A percentile compares a stretch with the other conserved stretches of the same genome.
Evolutionary conservation across 2,797 vertebrate genomes (phyloP).

Genomic region (Perodicticus potto): DNA sequence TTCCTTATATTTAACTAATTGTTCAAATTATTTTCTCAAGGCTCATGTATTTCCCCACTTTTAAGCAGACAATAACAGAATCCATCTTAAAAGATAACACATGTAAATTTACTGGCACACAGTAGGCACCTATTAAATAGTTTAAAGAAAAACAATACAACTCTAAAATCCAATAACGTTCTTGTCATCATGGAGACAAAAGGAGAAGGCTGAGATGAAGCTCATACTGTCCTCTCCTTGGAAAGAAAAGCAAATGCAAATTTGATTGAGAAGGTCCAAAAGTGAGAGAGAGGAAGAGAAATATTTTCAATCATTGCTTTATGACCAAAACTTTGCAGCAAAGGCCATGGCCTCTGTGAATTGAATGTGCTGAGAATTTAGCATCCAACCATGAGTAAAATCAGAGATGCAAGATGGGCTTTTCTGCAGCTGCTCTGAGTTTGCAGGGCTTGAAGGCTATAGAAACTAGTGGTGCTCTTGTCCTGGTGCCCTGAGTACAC

Average conservation of each 20-base stretch:
- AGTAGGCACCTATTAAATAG: neutral
- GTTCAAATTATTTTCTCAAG: slow-evolving; percentile 33
- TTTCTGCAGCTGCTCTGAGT: neutral
- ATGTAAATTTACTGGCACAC: neutral
- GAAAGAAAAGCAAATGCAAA: neutral
- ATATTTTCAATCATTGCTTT: neutral
- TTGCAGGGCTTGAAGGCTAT: neutral
- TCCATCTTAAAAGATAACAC: neutral
- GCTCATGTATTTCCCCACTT: neutral
- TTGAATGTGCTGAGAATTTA: neutral
- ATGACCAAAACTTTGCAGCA: neutral
- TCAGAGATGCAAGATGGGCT: neutral
- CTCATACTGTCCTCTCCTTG: neutral
- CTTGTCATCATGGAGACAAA: neutral
- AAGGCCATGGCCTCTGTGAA: no score
- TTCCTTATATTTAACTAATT: slow-evolving; percentile 19
- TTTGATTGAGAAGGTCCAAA: neutral
- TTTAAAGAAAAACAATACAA: slow-evolving; percentile 3
- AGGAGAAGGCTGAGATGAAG: neutral
- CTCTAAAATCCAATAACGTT: neutral
- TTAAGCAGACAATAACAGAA: neutral
- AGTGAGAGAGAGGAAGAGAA: neutral
- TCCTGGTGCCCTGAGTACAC: neutral
- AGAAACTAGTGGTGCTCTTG: neutral
- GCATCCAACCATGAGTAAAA: neutral